phyloP scores from a whole-genome alignment of 37 sponge, comb jelly and placozoan genomes.

The Dysidea cf. avara region DNA sequence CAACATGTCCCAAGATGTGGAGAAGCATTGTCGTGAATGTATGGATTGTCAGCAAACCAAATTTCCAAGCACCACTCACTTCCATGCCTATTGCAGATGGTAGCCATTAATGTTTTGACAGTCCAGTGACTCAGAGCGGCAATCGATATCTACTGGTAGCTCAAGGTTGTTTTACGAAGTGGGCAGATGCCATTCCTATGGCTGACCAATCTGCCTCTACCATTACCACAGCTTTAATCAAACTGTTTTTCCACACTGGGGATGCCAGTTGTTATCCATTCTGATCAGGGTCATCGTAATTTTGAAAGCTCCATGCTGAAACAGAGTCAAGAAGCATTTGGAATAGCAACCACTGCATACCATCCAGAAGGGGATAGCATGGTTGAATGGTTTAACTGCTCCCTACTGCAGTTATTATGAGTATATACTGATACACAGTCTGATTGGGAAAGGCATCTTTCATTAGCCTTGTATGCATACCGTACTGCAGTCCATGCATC shows the following conservation, averaged over 20 bases:
- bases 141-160: background rate
- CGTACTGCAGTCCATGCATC: too few relatives aligned
- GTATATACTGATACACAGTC: too few relatives aligned
- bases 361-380: constrained; percentile 19
- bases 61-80: constrained; percentile 6
- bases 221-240: background rate
- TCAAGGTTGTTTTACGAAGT: constrained; percentile 36
- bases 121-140: background rate
- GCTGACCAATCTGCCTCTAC: constrained; percentile 17
- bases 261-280: constrained; percentile 14
- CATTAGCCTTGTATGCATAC: too few relatives aligned
- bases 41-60: constrained; percentile 20
- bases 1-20: background rate
- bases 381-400: background rate
- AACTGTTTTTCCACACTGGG: background rate
- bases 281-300: constrained; percentile 22
- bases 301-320: constrained; percentile 12
- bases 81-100: constrained; percentile 12
- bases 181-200: constrained; percentile 34
- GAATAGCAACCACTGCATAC: constrained; percentile 13
- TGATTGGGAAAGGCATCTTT: too few relatives aligned
- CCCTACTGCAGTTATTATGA: background rate
- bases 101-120: constrained; percentile 3
- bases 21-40: constrained; percentile 24
- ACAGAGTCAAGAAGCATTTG: constrained; percentile 7